A percentile compares a stretch with the other conserved stretches of the same genome.
Conservation (phyloP, 92 coral and sea anemone species). For the Epizoanthus illoricatus region DNA sequence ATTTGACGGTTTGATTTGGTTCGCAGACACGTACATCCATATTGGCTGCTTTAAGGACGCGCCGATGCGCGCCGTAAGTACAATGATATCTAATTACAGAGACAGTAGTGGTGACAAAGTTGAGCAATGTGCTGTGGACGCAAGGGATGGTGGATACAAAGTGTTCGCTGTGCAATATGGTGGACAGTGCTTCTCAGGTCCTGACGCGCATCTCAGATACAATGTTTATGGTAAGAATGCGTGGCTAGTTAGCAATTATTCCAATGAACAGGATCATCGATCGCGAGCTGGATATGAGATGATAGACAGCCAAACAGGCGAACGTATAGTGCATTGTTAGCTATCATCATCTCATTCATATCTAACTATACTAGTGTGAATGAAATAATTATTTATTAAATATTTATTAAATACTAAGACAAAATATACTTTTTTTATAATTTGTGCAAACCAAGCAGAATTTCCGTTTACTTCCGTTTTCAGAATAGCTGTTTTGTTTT, state of each 20-base stretch:
- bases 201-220: constrained; percentile 24
- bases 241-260: neutral
- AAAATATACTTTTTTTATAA: too few relatives aligned
- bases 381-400: too few relatives aligned
- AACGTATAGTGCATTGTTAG: neutral
- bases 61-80: neutral
- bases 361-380: too few relatives aligned
- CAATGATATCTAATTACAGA: neutral
- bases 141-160: constrained; percentile 6
- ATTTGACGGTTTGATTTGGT: neutral
- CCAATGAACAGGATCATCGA: neutral
- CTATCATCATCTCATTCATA: neutral
- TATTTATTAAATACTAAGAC: too few relatives aligned
- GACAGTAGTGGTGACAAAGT: neutral
- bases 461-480: too few relatives aligned
- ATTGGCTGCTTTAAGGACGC: constrained; percentile 6
- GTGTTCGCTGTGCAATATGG: constrained; percentile 13
- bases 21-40: constrained; percentile 7
- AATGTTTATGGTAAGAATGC: constrained; percentile 5
- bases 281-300: too few relatives aligned
- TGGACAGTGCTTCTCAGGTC: constrained; percentile 6
- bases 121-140: neutral
- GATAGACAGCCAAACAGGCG: too few relatives aligned
- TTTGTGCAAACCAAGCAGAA: too few relatives aligned
- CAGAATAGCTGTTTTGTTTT: too few relatives aligned